Evolutionary conservation across 2,888 invertebrate genomes (phyloP), one percentile per base, ranked within the genome.

Genomic region (Melinaea menophilus): DNA sequence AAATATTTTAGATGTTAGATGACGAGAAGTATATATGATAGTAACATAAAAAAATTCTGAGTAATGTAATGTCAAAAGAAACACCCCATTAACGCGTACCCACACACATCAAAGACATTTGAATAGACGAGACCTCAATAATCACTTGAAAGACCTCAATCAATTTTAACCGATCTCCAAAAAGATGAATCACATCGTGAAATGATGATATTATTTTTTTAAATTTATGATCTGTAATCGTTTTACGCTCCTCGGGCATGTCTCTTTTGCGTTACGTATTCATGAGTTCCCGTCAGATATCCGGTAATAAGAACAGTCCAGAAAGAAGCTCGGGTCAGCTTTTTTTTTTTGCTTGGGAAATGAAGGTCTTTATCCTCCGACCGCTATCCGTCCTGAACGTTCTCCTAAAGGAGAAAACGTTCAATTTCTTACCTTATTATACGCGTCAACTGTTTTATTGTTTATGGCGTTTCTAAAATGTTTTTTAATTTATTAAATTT

Each of bases 291-390:
- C 35, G 33, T 64, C 65, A 69, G 64, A 65, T 66, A 63, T 65
- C 56, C 64, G 61, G 64, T 58, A 62, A 68, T 69, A 63, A 66
- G 60, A 67, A 63, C 66, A 67, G 60, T 31, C 63, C 54, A 56
- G 56, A 58, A 58, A 56, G 51, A 37, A 45, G 59, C 61, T 56
- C 61, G 45, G 67, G 67, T 69, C 69, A 68, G 64, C 68, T 55
- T 56, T 65, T 56, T 13, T 22, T 56, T 58, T 57, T 9, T 35
- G 22, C 37, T 34, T 3, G 5, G 54, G 58, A 56, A 22, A 47
- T 34, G 58, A 55, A 35, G 12, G 45, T 34, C 34, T 58, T 54
- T 54, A 45, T 60, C 59, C 62, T 33, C 7, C 33, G 37, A 57
- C 62, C 65, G 58, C 59, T 55, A 41, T 58, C 11, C 11, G 60